Percentiles rank a stretch among this genome's conserved stretches.
Evolutionary conservation across 2,113 vertebrate genomes (phyloP).

Genomic region (Arothron firmamentum): DNA sequence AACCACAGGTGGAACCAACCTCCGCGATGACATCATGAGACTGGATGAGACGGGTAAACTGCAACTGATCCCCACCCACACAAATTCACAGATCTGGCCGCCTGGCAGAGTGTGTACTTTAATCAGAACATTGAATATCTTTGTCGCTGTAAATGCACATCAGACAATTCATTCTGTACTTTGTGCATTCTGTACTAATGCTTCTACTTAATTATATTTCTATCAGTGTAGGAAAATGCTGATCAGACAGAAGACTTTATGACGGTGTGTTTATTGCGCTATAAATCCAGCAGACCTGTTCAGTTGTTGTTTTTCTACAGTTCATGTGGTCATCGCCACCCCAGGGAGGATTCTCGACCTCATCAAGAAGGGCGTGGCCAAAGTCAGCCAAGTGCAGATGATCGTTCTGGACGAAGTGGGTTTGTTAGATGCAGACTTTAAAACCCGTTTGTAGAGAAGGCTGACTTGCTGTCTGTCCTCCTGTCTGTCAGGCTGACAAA

Average conservation of each 20-base stretch:
- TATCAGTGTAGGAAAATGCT: too few species aligned
- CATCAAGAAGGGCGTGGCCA: constrained; percentile 99
- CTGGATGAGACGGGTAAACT: constrained; percentile 93
- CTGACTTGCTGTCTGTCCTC: not conserved
- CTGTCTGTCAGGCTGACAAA: constrained; percentile 86
- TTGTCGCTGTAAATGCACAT: not conserved
- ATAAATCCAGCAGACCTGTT: not conserved
- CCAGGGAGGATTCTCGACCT: constrained; percentile 98
- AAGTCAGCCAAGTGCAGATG: constrained; percentile 98
- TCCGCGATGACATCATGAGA: constrained; percentile 98
- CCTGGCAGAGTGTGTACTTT: too few species aligned
- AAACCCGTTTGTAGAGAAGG: accelerated
- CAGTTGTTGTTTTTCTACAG: constrained; percentile 60
- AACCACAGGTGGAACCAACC: constrained; percentile 97
- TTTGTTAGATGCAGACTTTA: not conserved
- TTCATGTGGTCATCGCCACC: constrained; percentile 96
- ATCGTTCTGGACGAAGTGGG: constrained; percentile 96
- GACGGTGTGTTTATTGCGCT: too few species aligned
- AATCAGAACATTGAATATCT: too few species aligned
- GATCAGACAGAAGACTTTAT: too few species aligned
- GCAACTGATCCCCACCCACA: too few species aligned
- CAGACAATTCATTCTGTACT: not conserved
- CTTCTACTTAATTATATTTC: too few species aligned
- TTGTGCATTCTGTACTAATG: too few species aligned
- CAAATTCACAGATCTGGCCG: too few species aligned